Evolutionary conservation across 2,888 invertebrate genomes (phyloP), one percentile per base, ranked within the genome.

Genomic region (Tenthredo livida): DNA sequence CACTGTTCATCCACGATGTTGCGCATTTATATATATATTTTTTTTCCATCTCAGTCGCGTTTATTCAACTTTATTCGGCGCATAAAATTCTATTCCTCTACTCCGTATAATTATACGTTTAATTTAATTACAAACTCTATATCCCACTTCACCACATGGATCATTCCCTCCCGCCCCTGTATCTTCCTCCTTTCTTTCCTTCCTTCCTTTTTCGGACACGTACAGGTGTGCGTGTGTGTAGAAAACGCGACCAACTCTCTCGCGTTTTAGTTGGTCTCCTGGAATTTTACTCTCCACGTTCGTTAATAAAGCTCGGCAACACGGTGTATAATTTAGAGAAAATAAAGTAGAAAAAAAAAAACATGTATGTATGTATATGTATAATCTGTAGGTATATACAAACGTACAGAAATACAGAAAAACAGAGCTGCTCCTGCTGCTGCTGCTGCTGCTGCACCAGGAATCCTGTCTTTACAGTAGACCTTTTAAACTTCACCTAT

Each of bases 61-160:
- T 43, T 73, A 73, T 70, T 37, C 37, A 40, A 40, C 72, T 73
- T 21, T 67, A 43, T 40, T 70, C 9, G 70, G n/a, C 9, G n/a
- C 12, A 21, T 43, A 43, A 40, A 73, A 73, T 70, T 15, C 25
- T 43, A 73, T 73, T 73, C 72, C 6, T 73, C 21, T 61, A 37
- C 72, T 73, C 40, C 10, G 40, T 43, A 43, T 73, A 73, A 73
- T 73, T 73, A 73, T 73, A 73, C 72, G 43, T 73, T 73, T 73
- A 73, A 73, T 73, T 73, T 73, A 73, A 73, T 73, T 73, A 73
- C 43, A 73, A 73, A 73, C 43, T 73, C 43, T 73, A 43, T 73
- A 43, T 73, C 40, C 72, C 72, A 73, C 72, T 73, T 73, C 72
- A 43, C 21, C 43, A n/a, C 72, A 29, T 73, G 43, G 37, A 72